Evolutionary conservation across 2,797 vertebrate genomes (phyloP), one percentile per base, ranked within the genome.

Genomic region (Micrastur ruficollis): DNA sequence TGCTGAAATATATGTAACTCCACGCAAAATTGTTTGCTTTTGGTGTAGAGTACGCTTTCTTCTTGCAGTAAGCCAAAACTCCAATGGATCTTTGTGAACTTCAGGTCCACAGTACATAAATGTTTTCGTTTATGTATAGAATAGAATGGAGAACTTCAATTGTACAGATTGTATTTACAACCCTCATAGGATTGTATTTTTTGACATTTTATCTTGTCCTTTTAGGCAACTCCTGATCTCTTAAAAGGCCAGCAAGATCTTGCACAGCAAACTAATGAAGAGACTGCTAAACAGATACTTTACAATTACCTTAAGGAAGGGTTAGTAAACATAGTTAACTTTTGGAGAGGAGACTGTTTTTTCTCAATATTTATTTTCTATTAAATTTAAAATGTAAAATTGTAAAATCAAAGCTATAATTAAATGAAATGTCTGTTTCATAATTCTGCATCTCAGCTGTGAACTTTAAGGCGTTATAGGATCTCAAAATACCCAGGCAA

Each of bases 241-340:
- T 97, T 99, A 85, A 99, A 99, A 98, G 99, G 99, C 97, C 99
- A 99, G 93, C 99, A 99, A 93, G 99, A 99, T 95, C 98, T 99
- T 97, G 98, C 99, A 75, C 99, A 99, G 93, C 99, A 99, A 98
- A 99, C 99, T 26, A 98, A 99, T 16, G 99, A 99, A 96, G 99
- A 99, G 98, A 99, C 99, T 0, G 99, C 99, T 74, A 99, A 99
- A 97, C 99, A 99, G 95, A 99, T 99, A 96, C 98, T 99, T 95
- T 99, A 99, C 95, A 99, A 98, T 98, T 99, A 99, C 97, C 99
- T 99, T 42, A 99, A 99, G 97, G 99, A 99, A 95, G 99, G 99
- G 99, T 99, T 68, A 98, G 99, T 98, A 89, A 86, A 32, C 59
- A 65, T 42, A 63, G 5, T 46, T 70, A 91, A 76, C 25, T 85